Conservation (phyloP, 2,113 vertebrate species). For the Ptychochromis oligacanthus region DNA sequence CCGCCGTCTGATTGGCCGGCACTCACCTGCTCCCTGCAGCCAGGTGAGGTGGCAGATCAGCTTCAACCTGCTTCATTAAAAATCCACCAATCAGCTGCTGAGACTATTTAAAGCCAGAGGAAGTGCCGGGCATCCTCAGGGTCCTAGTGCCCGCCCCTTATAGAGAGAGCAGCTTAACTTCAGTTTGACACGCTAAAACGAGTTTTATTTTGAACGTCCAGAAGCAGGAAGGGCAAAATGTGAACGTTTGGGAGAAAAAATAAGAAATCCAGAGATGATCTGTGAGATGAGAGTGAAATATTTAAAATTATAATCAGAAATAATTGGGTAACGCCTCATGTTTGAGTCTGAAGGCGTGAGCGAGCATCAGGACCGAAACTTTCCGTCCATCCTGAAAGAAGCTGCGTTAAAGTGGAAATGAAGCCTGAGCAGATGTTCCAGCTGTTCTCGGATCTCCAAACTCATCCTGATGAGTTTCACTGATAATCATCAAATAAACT, state of each 20-base stretch:
- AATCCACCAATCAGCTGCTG: slow-evolving; percentile 40
- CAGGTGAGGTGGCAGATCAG: slow-evolving; percentile 38
- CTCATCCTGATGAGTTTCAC: background rate
- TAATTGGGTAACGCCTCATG: no score
- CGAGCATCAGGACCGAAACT: no score
- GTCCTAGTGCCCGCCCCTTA: background rate
- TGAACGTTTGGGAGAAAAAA: background rate
- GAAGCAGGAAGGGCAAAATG: background rate
- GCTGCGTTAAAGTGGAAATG: no score
- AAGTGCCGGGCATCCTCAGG: slow-evolving; percentile 6
- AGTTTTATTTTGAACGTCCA: background rate
- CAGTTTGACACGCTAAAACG: background rate
- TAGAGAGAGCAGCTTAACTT: background rate
- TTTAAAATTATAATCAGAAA: background rate
- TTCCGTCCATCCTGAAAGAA: no score
- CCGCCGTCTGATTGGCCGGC: slow-evolving; percentile 52
- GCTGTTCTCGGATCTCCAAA: background rate
- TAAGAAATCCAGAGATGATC: background rate
- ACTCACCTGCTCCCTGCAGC: slow-evolving; percentile 44
- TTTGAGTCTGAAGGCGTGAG: no score
- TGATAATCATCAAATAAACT: background rate
- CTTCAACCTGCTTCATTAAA: slow-evolving; percentile 19
- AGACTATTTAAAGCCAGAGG: background rate
- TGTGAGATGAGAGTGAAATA: background rate
- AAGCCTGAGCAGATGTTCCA: background rate